phyloP scores from a whole-genome alignment of 2,888 invertebrate genomes.

The Ophion ellenae region DNA sequence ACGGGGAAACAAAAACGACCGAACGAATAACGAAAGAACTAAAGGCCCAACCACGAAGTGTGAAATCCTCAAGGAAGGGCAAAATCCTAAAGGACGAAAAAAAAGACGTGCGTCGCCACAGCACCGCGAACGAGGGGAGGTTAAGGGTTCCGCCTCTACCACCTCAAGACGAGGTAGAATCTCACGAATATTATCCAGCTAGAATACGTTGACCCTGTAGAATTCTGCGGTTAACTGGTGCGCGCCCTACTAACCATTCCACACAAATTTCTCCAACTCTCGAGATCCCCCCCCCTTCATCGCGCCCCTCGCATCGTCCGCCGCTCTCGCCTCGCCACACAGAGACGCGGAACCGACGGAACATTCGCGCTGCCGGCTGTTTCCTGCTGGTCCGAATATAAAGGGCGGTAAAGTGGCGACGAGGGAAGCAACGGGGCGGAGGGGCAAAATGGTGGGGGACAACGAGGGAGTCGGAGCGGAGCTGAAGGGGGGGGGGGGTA shows the following conservation, averaged over 20 bases:
- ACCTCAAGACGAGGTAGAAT: slow-evolving; percentile 22
- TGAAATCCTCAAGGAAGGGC: slow-evolving; percentile 35
- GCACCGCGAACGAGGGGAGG: slow-evolving; percentile 24
- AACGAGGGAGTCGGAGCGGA: background rate
- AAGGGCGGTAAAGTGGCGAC: slow-evolving; percentile 44
- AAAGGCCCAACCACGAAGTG: background rate
- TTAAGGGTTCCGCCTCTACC: background rate
- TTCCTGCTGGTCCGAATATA: slow-evolving; percentile 58
- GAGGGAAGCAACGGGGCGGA: slow-evolving; percentile 26
- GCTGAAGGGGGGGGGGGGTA: background rate
- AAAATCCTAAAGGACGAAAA: slow-evolving; percentile 27
- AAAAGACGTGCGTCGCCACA: slow-evolving; percentile 47
- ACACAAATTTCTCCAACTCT: slow-evolving; percentile 65
- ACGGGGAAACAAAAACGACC: background rate
- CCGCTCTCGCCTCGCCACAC: slow-evolving; percentile 24
- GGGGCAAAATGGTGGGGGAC: background rate
- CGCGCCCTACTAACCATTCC: slow-evolving; percentile 79
- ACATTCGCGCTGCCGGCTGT: slow-evolving; percentile 60
- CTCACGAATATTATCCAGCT: slow-evolving; percentile 71
- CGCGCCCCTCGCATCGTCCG: background rate
- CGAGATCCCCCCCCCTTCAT: slow-evolving; percentile 11
- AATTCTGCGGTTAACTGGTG: slow-evolving; percentile 74
- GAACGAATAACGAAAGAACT: background rate
- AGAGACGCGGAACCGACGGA: slow-evolving; percentile 19
- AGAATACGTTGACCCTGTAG: slow-evolving; percentile 77